A percentile compares a stretch with the other conserved stretches of the same genome.
Conservation (phyloP, 2,797 vertebrate species). For the Protosalanx chinensis region DNA sequence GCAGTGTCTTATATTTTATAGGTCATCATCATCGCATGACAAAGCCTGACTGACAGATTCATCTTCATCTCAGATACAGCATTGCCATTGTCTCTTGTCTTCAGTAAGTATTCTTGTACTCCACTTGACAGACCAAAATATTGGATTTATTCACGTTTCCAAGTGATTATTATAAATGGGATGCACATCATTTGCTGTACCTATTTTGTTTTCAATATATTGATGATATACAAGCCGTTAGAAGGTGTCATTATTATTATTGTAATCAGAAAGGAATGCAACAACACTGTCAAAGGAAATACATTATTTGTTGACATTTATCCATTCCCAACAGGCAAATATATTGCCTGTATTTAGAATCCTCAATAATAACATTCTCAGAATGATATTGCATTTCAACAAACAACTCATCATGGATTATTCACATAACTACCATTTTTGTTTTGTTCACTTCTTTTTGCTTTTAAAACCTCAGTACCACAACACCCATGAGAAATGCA, state of each 20-base stretch:
- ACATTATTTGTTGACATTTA: too few species aligned
- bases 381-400: too few species aligned
- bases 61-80: constrained; percentile 81
- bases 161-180: neutral
- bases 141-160: constrained; percentile 10
- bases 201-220: constrained; percentile 5
- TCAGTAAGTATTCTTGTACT: constrained; percentile 88
- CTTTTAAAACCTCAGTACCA: neutral
- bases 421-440: neutral
- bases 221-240: constrained; percentile 10
- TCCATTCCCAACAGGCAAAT: too few species aligned
- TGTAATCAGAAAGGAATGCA: neutral
- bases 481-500: neutral
- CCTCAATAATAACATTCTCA: too few species aligned
- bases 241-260: neutral
- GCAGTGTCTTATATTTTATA: constrained; percentile 91
- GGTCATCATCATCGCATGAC: constrained; percentile 96
- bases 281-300: too few species aligned
- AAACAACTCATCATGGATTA: too few species aligned
- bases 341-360: too few species aligned
- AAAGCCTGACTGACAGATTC: constrained; percentile 87
- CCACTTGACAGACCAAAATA: constrained; percentile 48
- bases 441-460: neutral
- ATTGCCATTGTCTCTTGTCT: constrained; percentile 86
- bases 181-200: neutral